Base-by-base conservation (phyloP, 2,888 invertebrate genomes). In the Zele albiditarsus region DNA sequence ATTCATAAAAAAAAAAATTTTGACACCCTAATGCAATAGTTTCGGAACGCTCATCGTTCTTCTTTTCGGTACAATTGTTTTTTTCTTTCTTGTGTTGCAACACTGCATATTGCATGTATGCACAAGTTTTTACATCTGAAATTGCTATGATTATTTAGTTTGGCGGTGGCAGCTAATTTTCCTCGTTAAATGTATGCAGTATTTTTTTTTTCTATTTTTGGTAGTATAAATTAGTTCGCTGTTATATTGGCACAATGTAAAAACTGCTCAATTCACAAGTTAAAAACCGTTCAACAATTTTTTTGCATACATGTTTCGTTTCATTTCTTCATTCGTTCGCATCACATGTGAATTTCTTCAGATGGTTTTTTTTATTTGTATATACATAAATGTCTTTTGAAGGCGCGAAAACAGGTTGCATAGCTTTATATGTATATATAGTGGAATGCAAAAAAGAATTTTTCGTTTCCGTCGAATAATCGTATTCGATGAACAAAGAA, bases 1-100 rank as follows among this genome's bases (percentile, higher is more conserved):
- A 80, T 82, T 82, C 58, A 70, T 58, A 31, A 2, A 74, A 74
- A 74, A 74, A 77, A 74, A 75, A 46, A 76, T 63, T 16, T 4
- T 42, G 42, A 49, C 63, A 62, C 53, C 73, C 58, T 31, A 60
- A 66, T 68, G 31, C 27, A 31, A 65, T 38, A 46, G 63, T 25
- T 70, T 71, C 12, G 8, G 28, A 27, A 23, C 63, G 33, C 4
- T 20, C 20, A n/a, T 63, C 20, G n/a, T 20, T 38, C 10, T 20
- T 60, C 12, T 60, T 27, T 16, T 28, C n/a, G 0, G 8, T 53
- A 20, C n/a, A n/a, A n/a, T n/a, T 53, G 5, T 8, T n/a, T 53
- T 20, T 23, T 53, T n/a, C 4, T 63, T 16, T 63, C 20, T 31
- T 38, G 4, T 20, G 10, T 1, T 38, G 12, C 12, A n/a, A 12